These are phyloP conservation scores for Malurus melanocephalus DNA, from an alignment of 2,113 vertebrate species.

Conservation along the genomic window DNA sequence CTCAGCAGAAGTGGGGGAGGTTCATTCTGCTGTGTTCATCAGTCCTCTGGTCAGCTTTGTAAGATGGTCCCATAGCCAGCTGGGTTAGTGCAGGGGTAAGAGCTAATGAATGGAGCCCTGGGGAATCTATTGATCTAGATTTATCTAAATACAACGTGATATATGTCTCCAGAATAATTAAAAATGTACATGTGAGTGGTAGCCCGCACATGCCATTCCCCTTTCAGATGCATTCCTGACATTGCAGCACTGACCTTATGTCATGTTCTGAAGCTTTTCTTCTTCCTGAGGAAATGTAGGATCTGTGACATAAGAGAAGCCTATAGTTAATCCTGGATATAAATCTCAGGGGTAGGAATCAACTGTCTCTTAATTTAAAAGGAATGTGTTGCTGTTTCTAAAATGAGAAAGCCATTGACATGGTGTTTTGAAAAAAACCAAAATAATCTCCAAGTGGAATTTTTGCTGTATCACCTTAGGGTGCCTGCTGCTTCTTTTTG, in stretches of 20 bases:
- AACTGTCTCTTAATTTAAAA: not conserved
- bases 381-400: not conserved
- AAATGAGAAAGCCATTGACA: not conserved
- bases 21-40: not conserved
- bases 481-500: not conserved
- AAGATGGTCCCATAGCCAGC: not conserved
- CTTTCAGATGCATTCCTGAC: slow-evolving; percentile 25
- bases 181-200: not conserved
- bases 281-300: slow-evolving; percentile 20
- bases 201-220: not conserved
- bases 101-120: slow-evolving; percentile 26
- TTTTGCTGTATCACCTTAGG: not conserved
- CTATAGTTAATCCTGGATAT: not conserved
- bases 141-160: not conserved
- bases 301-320: not conserved
- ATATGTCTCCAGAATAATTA: slow-evolving; percentile 17
- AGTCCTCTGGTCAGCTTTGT: not conserved
- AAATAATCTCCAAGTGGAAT: not conserved
- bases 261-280: slow-evolving; percentile 3
- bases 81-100: not conserved
- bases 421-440: not conserved
- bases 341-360: not conserved
- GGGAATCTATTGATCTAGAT: slow-evolving; percentile 19
- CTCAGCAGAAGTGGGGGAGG: not conserved
- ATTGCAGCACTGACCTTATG: slow-evolving; percentile 48